Base-by-base conservation (phyloP, 2,888 invertebrate genomes). In the Pteria penguin region DNA sequence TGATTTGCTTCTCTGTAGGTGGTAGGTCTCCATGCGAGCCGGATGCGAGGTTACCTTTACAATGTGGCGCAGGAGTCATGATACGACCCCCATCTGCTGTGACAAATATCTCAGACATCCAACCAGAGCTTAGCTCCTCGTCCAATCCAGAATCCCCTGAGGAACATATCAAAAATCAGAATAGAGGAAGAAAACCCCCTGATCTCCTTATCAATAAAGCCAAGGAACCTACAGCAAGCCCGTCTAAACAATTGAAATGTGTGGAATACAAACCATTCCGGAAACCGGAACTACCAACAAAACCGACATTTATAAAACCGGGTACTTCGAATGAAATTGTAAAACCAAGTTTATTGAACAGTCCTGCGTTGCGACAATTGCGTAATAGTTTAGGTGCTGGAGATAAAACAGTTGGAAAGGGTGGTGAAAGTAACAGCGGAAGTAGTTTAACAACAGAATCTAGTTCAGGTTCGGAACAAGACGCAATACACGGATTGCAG, bases 381-480 rank as follows among this genome's bases (percentile, higher is more conserved):
- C 71, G 81, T 24, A 72, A 79, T 57, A 75, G 76, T 71, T 57
- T 70, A 11, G 55, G 65, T n/a, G 54, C 52, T 31, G 31, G 72
- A 33, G 69, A 62, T 29, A 24, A 63, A 62, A 18, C 11, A 45
- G 8, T 45, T 45, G 60, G 32, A 14, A 26, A 68, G 68, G 29
- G n/a, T 36, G 14, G 66, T 55, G 36, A 79, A 57, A 71, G 72
- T 62, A 26, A 72, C 54, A 82, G 82, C 60, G 82, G 81, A n/a
- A 80, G 81, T 11, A 73, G 75, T 24, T 31, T 73, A 45, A 67
- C 82, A 2, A 80, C 81, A 3, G 88, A 88, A 67, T 88, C 89
- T 1, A 89, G 88, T 73, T 89, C 89, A 24, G 88, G 88, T 0
- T 89, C 89, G 0, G 89, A 89, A 61, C 87, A 87, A 26, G 88